Percentiles rank a stretch among this genome's conserved stretches.
Evolutionary conservation across 1,140 invertebrate genomes (phyloP).

Genomic region (Acyrthosiphon pisum): DNA sequence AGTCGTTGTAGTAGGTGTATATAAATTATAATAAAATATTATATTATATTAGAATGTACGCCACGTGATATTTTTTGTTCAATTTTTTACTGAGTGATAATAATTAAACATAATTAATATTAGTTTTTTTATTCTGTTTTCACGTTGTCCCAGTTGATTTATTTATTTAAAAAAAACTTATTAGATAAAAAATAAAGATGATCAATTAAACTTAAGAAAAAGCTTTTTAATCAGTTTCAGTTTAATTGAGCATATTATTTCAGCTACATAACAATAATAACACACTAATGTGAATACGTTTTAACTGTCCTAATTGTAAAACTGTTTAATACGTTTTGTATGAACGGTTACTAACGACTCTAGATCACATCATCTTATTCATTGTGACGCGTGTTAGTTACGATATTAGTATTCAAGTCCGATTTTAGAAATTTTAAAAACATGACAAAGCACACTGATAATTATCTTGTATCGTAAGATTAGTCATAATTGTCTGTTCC

Average conservation of each 20-base stretch:
- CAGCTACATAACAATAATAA: neutral
- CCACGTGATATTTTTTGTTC: neutral
- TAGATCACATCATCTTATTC: neutral
- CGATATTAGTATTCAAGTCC: neutral
- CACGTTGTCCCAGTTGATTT: neutral
- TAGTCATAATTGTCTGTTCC: slow-evolving; percentile 14
- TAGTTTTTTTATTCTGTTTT: neutral
- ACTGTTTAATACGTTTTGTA: neutral
- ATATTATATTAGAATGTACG: neutral
- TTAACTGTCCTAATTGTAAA: neutral
- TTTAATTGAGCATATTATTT: neutral
- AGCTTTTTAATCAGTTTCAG: neutral
- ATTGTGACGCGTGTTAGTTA: neutral
- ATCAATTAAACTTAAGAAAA: slow-evolving; percentile 7
- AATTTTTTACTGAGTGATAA: neutral
- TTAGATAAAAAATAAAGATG: neutral
- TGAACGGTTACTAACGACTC: neutral
- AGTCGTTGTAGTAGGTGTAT: neutral
- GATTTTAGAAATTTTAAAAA: neutral
- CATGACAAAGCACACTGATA: neutral
- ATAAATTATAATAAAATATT: no score
- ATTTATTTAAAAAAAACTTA: neutral
- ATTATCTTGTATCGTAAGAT: neutral
- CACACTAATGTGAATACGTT: neutral
- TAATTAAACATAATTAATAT: neutral